Evolutionary conservation across 2,888 invertebrate species (phyloP), one percentile per base, ranked within the genome.

Genomic region (Xylocampa areola): DNA sequence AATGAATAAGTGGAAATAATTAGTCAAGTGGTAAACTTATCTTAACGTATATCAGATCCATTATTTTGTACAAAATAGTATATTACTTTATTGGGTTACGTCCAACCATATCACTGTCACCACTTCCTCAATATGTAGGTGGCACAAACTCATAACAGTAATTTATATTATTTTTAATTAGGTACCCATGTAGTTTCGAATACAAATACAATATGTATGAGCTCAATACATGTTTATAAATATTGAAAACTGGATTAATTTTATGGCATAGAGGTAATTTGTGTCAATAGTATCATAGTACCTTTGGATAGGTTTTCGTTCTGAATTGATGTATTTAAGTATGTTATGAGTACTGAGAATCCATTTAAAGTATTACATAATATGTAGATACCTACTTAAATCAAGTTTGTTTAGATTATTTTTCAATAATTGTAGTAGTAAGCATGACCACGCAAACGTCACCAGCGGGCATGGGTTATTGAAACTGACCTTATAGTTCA

Each of bases 51-150:
- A 11, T 39, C 19, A 40, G 14, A 21, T 39, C 16, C 33, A 41
- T 59, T 35, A 19, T 27, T 21, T 40, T 19, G 27, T 14, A 11
- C 16, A 10, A 25, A 47, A 10, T 66, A 60, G 43, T 58, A 51
- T 70, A 66, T 29, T 44, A 16, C 11, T 48, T 65, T 43, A 51
- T 44, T 58, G 39, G 66, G 66, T 65, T 58, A 51, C 39, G 21
- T 29, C 14, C 64, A 77, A 73, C 60, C 61, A n/a, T n/a, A n/a
- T n/a, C n/a, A 59, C 73, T 68, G 73, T 67, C 60, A 62, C 58
- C 17, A 62, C 49, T 79, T 79, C 76, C 73, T 67, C 44, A 45
- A 33, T 37, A 25, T 19, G 23, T 23, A 45, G 11, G 44, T 32
- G n/a, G 16, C n/a, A n/a, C n/a, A 32, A 17, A 23, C 39, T 14